A percentile compares a stretch with the other conserved stretches of the same genome.
phyloP scores from a whole-genome alignment of 2,888 invertebrate species.

The Monoplex corrugatus region DNA sequence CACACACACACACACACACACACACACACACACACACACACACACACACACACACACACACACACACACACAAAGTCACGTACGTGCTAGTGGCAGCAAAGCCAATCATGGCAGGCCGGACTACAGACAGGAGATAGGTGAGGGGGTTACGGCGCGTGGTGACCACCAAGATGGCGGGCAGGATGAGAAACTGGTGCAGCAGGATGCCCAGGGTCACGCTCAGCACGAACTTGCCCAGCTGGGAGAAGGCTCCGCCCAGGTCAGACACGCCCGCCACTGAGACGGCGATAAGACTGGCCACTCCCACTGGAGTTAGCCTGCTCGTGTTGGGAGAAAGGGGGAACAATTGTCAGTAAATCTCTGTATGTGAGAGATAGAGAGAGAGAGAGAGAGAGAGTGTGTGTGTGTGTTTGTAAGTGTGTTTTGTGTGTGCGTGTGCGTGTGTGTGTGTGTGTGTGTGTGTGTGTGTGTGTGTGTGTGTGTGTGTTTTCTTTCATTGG shows the following conservation, averaged over 20 bases:
- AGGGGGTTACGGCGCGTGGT: slow-evolving; percentile 70
- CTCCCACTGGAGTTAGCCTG: slow-evolving; percentile 74
- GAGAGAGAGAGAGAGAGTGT: no score
- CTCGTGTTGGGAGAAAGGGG: background rate
- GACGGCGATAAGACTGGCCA: slow-evolving; percentile 72
- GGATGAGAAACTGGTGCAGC: slow-evolving; percentile 69
- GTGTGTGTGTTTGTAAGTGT: no score
- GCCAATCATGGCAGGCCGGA: slow-evolving; percentile 68
- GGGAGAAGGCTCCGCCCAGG: slow-evolving; percentile 63
- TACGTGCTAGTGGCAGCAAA: slow-evolving; percentile 75
- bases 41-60: background rate
- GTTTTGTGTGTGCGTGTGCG: no score
- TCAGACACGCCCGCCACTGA: slow-evolving; percentile 68
- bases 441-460: no score
- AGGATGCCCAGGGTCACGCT: slow-evolving; percentile 67
- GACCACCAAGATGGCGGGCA: slow-evolving; percentile 67
- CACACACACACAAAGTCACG: slow-evolving; percentile 54
- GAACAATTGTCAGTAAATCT: background rate
- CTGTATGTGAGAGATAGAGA: no score
- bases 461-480: no score
- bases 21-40: background rate
- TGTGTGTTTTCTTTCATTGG: no score
- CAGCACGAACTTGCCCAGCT: slow-evolving; percentile 70
- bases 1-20: background rate
- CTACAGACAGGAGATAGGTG: slow-evolving; percentile 59